Base-by-base conservation (phyloP, 2,797 vertebrate genomes). In the Argyrosomus regius region DNA sequence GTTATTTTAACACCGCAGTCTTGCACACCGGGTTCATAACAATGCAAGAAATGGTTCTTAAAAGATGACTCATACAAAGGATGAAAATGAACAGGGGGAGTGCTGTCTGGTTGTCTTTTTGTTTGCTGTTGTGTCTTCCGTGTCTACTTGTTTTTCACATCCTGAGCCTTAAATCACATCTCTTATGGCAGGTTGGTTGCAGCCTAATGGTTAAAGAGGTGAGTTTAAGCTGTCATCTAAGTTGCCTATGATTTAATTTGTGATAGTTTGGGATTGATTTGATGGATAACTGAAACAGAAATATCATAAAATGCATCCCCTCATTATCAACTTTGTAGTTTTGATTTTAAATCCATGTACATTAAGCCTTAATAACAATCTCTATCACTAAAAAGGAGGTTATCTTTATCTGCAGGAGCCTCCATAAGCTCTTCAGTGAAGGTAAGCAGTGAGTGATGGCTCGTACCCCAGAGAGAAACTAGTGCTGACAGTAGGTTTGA, bases 401-500 rank as follows among this genome's bases (percentile, higher is more conserved):
- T 18, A 56, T 75, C 18, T 81, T 56, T 43, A 58, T 80, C 75
- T 75, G 43, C 26, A 62, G 70, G 48, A 64, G 28, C 26, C n/a
- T 54, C 60, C 8, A 6, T 28, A 5, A 62, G 58, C 45, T 80
- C n/a, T 49, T 39, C 26, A 3, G 14, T 28, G 56, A 70, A 28
- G 72, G 60, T 68, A 58, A 56, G 59, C 1, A 39, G 60, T 64
- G 71, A 82, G 59, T 50, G 77, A 75, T 58, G 73, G 58, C 52
- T 78, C 26, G 17, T 53, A 68, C 73, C 24, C 53, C 18, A 3
- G 75, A 69, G 66, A 78, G 31, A 85, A 83, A 56, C 58, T 24
- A 71, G 50, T 69, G 81, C 77, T 82, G 85, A 68, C 80, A 76
- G 84, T 65, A 24, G 65, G 61, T 81, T 91, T 83, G 71, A 63